Conservation (phyloP, 2,113 vertebrate species). For the Recurvirostra avosetta region DNA sequence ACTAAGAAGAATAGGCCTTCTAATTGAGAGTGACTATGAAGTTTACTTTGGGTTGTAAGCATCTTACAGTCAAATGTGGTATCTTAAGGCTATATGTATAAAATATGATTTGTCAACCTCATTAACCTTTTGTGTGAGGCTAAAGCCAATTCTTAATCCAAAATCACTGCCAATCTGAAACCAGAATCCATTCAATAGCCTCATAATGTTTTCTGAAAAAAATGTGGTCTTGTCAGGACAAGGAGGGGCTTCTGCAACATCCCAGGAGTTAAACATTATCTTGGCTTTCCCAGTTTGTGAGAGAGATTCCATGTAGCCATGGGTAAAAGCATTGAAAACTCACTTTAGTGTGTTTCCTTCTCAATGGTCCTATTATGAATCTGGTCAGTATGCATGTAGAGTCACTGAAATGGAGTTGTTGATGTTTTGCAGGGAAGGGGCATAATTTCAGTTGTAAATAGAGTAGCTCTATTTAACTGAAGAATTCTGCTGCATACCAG, state of each 20-base stretch:
- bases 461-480: not conserved
- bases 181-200: not conserved
- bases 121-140: not conserved
- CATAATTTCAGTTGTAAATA: not conserved
- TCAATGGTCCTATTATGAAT: not conserved
- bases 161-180: not conserved
- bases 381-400: too few relatives aligned
- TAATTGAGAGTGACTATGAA: not conserved
- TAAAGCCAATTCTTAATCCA: not conserved
- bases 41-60: not conserved
- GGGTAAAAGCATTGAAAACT: not conserved
- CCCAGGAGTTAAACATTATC: not conserved
- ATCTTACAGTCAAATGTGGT: not conserved
- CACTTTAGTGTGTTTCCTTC: not conserved
- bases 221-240: not conserved
- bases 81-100: not conserved
- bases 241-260: not conserved
- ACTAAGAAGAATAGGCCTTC: not conserved
- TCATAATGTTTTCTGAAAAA: not conserved
- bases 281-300: not conserved
- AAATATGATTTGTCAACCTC: not conserved
- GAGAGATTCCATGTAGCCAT: not conserved
- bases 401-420: not conserved
- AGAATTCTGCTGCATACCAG: not conserved
- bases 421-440: not conserved